Conservation (phyloP, 2,888 invertebrate genomes). For the Petrophora chlorosata region DNA sequence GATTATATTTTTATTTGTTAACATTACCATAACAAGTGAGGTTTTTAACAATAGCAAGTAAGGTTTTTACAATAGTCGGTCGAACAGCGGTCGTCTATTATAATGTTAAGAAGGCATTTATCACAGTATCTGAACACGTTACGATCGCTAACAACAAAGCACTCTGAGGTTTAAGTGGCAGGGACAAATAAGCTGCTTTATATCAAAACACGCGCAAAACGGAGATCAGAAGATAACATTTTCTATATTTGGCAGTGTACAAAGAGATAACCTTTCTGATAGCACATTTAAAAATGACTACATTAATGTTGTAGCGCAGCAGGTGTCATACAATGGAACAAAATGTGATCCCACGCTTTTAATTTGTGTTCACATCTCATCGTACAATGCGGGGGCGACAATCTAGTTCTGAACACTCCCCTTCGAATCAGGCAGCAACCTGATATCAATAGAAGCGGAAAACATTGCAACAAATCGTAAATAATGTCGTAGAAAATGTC, state of each 20-base stretch:
- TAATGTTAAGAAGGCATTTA: conserved; percentile 67
- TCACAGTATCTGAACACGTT: conserved; percentile 57
- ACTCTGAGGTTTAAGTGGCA: conserved; percentile 45
- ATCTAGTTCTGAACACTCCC: conserved; percentile 48
- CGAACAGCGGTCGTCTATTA: conserved; percentile 60
- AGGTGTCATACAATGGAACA: conserved; percentile 54
- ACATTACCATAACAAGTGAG: conserved; percentile 63
- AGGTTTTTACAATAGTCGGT: conserved; percentile 50
- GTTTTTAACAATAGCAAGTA: conserved; percentile 63
- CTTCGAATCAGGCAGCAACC: conserved; percentile 27
- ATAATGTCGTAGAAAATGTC: conserved; percentile 28
- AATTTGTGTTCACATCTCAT: conserved; percentile 48
- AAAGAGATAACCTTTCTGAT: conserved; percentile 56
- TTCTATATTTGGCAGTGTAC: conserved; percentile 30
- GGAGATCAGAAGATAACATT: conserved; percentile 30
- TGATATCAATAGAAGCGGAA: conserved; percentile 15
- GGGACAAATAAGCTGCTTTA: conserved; percentile 44
- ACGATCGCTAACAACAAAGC: conserved; percentile 33
- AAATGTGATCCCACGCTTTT: conserved; percentile 56
- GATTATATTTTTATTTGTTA: conserved; percentile 31
- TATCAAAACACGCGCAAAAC: conserved; percentile 36
- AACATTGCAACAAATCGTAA: conserved; percentile 9
- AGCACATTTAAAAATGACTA: conserved; percentile 35
- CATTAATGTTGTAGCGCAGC: conserved; percentile 38
- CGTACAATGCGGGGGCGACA: conserved; percentile 50